Percentiles rank a stretch among this genome's conserved stretches.
Evolutionary conservation across 2,888 invertebrate genomes (phyloP).

Genomic region (Antheraea yamamai): DNA sequence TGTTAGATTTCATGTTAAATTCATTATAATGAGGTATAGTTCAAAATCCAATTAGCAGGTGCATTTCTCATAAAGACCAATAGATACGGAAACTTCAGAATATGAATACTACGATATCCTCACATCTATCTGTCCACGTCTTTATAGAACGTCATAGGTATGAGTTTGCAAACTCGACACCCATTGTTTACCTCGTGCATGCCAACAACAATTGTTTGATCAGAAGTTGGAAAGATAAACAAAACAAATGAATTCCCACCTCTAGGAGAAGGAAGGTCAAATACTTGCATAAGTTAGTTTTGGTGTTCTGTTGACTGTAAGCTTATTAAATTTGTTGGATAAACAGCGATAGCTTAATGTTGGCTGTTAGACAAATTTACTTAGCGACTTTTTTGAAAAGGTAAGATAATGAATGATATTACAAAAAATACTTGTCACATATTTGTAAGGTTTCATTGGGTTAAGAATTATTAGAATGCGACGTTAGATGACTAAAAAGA

Average conservation of each 20-base stretch:
- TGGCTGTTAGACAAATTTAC: neutral
- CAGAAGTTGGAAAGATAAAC: slow-evolving; percentile 15
- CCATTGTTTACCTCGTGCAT: neutral
- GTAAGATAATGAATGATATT: too few relatives aligned
- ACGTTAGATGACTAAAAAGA: too few relatives aligned
- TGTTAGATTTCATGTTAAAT: too few relatives aligned
- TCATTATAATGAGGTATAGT: too few relatives aligned
- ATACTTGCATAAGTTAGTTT: slow-evolving; percentile 17
- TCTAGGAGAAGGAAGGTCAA: slow-evolving; percentile 8
- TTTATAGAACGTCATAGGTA: neutral
- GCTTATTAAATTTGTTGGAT: slow-evolving; percentile 19
- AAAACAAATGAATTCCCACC: slow-evolving; percentile 15
- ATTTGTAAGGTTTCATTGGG: too few relatives aligned
- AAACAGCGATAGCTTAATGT: neutral
- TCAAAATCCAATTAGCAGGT: too few relatives aligned
- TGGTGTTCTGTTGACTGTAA: slow-evolving; percentile 17
- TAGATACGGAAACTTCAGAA: neutral
- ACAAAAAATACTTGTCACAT: too few relatives aligned
- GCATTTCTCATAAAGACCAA: neutral
- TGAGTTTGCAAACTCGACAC: neutral
- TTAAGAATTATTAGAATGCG: too few relatives aligned
- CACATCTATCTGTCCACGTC: neutral
- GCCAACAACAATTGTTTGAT: slow-evolving; percentile 3
- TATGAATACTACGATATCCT: neutral
- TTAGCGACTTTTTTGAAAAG: too few relatives aligned